A percentile compares a stretch with the other conserved stretches of the same genome.
Evolutionary conservation across 2,797 vertebrate genomes (phyloP).

Genomic region (Sebastes hubbsi): DNA sequence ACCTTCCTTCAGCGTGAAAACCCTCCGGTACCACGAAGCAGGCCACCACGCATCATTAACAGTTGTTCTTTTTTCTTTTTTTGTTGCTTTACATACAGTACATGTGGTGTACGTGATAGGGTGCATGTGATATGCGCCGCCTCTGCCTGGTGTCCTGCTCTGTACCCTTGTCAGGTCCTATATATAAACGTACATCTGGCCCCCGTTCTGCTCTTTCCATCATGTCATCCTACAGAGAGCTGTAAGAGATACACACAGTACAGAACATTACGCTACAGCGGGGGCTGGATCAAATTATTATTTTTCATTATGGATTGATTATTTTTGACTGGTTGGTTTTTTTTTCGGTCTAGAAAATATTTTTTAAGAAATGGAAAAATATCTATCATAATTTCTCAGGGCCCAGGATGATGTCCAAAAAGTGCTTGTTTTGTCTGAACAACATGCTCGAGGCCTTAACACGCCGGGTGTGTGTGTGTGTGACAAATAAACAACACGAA

Average conservation of each 20-base stretch:
- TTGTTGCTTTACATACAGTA: constrained; percentile 34
- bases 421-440: background rate
- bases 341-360: background rate
- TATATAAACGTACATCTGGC: constrained; percentile 75
- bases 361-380: background rate
- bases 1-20: constrained; percentile 21
- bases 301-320: background rate
- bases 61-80: constrained; percentile 12
- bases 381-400: background rate
- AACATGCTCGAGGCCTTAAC: background rate
- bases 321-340: background rate
- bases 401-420: background rate
- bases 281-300: background rate
- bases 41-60: constrained; percentile 4
- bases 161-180: constrained; percentile 68
- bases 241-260: constrained; percentile 30
- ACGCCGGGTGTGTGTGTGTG: too few relatives aligned
- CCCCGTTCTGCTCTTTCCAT: constrained; percentile 69
- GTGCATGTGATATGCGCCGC: constrained; percentile 55
- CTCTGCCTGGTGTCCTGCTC: constrained; percentile 65
- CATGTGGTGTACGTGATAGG: constrained; percentile 64
- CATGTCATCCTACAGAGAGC: constrained; percentile 60
- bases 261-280: background rate
- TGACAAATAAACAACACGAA: too few relatives aligned
- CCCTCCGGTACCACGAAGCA: background rate